phyloP scores from a whole-genome alignment of 2,797 vertebrate genomes.

The Rhynchotus rufescens region DNA sequence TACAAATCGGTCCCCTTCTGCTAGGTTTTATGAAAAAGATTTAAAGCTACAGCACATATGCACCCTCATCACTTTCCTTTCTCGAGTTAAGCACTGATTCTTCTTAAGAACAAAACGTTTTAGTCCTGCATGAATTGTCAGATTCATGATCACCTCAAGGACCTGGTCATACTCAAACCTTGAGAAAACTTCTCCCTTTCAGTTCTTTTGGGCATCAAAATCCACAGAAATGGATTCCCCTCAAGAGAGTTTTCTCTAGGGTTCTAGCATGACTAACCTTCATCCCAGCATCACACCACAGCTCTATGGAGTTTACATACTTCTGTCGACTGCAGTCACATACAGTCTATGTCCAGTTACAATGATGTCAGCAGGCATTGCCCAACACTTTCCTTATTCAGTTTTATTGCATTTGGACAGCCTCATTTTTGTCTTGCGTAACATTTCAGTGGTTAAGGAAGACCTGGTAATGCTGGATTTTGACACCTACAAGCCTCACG shows the following conservation, averaged over 20 bases:
- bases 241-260: not conserved
- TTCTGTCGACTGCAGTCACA: not conserved
- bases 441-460: slow-evolving; percentile 10
- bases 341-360: not conserved
- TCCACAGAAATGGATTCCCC: not conserved
- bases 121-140: not conserved
- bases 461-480: not conserved
- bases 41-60: not conserved
- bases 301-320: slow-evolving; percentile 46
- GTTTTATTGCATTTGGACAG: not conserved
- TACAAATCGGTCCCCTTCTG: not conserved
- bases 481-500: slow-evolving; percentile 41
- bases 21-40: not conserved
- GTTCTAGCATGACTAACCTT: not conserved
- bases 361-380: slow-evolving; percentile 51
- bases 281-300: not conserved
- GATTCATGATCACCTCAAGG: not conserved
- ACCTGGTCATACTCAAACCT: not conserved
- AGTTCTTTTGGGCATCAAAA: not conserved
- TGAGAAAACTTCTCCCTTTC: not conserved
- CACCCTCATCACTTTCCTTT: not conserved
- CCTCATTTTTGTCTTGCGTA: not conserved
- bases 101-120: not conserved
- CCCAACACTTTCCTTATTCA: slow-evolving; percentile 41
- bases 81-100: not conserved